These are phyloP conservation scores for Platygyra sinensis DNA, from an alignment of 64 coral and sea anemone genomes.

Conservation along the genomic window DNA sequence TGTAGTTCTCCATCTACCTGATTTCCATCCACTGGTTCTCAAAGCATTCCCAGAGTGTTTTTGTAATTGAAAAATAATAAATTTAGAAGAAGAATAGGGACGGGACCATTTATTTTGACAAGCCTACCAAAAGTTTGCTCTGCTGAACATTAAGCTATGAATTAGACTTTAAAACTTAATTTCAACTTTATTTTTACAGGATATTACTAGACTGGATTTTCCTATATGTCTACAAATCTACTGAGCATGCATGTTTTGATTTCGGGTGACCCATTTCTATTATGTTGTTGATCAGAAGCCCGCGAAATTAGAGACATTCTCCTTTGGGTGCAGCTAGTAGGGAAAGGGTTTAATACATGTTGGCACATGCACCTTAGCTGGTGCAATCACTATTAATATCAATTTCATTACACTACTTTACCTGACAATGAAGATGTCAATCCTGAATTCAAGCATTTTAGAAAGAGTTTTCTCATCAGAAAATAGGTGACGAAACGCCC, in stretches of 20 bases:
- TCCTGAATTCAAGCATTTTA: constrained; percentile 90
- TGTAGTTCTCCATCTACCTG: no score
- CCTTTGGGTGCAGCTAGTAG: background rate
- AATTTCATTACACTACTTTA: background rate
- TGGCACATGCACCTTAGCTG: no score
- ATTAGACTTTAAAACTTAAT: background rate
- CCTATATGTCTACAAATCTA: background rate
- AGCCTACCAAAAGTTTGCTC: no score
- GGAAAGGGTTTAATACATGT: background rate
- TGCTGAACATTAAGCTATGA: no score
- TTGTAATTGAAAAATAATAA: no score
- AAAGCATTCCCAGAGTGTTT: no score
- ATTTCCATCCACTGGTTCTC: no score
- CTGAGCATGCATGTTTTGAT: background rate
- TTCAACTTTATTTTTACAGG: background rate
- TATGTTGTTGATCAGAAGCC: constrained; percentile 11
- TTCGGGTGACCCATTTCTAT: background rate
- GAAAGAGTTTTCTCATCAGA: constrained; percentile 81
- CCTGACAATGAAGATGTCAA: constrained; percentile 95
- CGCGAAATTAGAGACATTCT: background rate
- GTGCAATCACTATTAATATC: no score
- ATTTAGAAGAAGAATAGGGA: no score
- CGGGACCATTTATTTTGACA: no score
- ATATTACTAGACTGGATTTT: constrained; percentile 2
- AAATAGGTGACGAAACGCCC: constrained; percentile 92